Conservation (phyloP, 2,888 invertebrate genomes). For the Plebejus argus region DNA sequence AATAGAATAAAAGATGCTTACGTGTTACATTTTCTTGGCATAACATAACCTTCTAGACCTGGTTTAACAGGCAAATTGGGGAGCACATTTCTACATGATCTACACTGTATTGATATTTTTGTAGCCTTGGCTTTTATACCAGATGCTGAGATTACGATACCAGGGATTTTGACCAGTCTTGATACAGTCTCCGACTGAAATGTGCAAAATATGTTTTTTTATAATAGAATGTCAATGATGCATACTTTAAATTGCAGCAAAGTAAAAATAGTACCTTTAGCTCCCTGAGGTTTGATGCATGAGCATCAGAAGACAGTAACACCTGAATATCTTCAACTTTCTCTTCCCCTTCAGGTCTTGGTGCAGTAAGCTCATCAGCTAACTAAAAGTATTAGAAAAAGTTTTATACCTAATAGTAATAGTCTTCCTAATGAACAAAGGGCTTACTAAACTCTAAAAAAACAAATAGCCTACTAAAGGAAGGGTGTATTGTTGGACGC, state of each 20-base stretch:
- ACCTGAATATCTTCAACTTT: slow-evolving; percentile 96
- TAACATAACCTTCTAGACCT: slow-evolving; percentile 96
- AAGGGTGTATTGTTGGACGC: background rate
- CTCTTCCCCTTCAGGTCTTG: slow-evolving; percentile 94
- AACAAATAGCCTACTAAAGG: too few relatives aligned
- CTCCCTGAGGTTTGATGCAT: slow-evolving; percentile 90
- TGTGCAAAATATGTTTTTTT: slow-evolving; percentile 38
- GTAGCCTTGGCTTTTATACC: slow-evolving; percentile 97
- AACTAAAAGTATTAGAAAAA: slow-evolving; percentile 62
- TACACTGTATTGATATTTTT: slow-evolving; percentile 96
- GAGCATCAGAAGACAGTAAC: slow-evolving; percentile 90
- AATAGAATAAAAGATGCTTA: slow-evolving; percentile 70
- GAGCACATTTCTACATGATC: slow-evolving; percentile 94
- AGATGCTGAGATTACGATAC: slow-evolving; percentile 96
- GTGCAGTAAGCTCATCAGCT: slow-evolving; percentile 97
- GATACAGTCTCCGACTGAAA: slow-evolving; percentile 95
- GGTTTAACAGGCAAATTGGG: slow-evolving; percentile 95
- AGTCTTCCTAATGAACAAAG: too few relatives aligned
- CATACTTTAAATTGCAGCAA: background rate
- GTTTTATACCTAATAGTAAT: background rate
- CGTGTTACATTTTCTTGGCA: slow-evolving; percentile 97
- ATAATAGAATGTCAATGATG: background rate
- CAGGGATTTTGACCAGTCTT: slow-evolving; percentile 95
- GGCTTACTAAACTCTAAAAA: too few relatives aligned
- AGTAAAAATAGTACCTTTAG: slow-evolving; percentile 84